Evolutionary conservation across 2,888 invertebrate species (phyloP), one percentile per base, ranked within the genome.

Genomic region (Invenusta paracnida): DNA sequence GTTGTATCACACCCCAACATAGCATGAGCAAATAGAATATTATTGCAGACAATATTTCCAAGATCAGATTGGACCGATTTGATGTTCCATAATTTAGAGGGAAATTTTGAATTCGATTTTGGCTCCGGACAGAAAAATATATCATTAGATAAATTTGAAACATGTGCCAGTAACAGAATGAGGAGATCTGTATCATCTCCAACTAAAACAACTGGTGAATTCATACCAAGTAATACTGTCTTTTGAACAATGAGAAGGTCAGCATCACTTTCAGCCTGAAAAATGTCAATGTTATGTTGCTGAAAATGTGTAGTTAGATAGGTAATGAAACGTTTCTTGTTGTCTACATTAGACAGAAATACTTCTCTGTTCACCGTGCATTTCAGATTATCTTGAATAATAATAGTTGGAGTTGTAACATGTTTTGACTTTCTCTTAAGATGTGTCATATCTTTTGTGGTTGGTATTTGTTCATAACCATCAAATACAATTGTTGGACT

Each of bases 151-250:
- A 48, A 48, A 48, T 48, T 48, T 48, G 48, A 48, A 48, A 11
- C 48, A 48, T 48, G 48, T 48, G 5, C 48, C 48, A 48, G 48
- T 48, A 89, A 67, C 5, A 89, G 87, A 13, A 88, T 87, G 0
- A 89, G 86, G 11, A 89, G 79, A 85, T 89, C 89, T 27, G 89
- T 89, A 81, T 89, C 89, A 81, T 89, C 89, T 1, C 88, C 89
- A 66, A 89, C 82, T 0, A 89, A 25, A n/a, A 85, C 85, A 66
- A 88, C 87, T 0, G 27, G 29, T 1, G 23, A 29, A 29, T 25
- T 17, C 29, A 30, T 31, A 17, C 88, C 86, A 79, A 23, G 28
- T 0, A 81, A 27, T 2, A 89, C 29, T 0, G 88, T 88, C n/a
- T 87, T 89, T 67, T 87, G n/a, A 0, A 86, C 88, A 81, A 89